Percentiles rank a stretch among this genome's conserved stretches.
Conservation (phyloP, 2,797 vertebrate genomes). For the Oryzias sinensis region DNA sequence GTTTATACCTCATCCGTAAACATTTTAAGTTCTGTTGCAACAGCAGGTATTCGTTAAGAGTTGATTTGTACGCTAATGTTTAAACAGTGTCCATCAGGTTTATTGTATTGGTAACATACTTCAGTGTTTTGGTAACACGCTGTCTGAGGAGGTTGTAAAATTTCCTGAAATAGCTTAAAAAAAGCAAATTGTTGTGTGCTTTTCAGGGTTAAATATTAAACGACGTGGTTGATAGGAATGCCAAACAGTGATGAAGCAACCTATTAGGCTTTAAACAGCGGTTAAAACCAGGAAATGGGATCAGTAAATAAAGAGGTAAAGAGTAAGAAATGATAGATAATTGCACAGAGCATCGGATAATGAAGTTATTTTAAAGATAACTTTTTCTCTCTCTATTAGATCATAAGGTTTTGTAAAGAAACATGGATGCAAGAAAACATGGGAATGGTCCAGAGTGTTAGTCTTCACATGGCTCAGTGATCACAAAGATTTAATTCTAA, state of each 20-base stretch:
- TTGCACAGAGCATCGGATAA: no score
- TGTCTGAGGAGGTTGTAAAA: not conserved
- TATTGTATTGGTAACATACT: not conserved
- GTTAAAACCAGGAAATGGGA: slow-evolving; percentile 47
- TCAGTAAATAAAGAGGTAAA: slow-evolving; percentile 17
- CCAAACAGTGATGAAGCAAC: slow-evolving; percentile 42
- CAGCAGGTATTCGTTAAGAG: no score
- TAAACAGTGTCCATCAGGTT: no score
- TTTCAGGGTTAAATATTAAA: slow-evolving; percentile 51
- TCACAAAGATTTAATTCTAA: not conserved
- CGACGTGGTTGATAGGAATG: slow-evolving; percentile 3
- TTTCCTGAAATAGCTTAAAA: slow-evolving; percentile 3
- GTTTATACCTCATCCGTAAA: no score
- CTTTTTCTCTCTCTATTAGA: not conserved
- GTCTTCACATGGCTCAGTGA: not conserved
- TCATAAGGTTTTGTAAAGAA: not conserved
- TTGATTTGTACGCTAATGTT: no score
- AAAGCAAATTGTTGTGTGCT: not conserved
- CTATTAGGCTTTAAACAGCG: slow-evolving; percentile 2
- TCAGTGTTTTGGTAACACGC: not conserved
- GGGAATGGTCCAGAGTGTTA: not conserved
- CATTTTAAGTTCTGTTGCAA: no score
- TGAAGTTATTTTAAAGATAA: no score
- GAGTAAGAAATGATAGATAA: not conserved
- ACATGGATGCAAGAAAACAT: not conserved